phyloP scores from a whole-genome alignment of 2,113 vertebrate genomes.

The Laticauda colubrina region DNA sequence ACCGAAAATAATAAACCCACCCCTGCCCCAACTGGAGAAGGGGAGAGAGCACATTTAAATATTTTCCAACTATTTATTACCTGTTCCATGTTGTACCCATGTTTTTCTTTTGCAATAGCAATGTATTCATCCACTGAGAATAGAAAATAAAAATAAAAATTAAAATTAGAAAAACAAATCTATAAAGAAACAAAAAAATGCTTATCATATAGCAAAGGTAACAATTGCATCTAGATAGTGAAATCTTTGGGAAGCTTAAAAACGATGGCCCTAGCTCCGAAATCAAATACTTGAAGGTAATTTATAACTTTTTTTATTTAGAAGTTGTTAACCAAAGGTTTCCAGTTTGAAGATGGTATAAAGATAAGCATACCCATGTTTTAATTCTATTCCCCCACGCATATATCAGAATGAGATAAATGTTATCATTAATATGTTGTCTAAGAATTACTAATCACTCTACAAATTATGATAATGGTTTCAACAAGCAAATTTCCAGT shows the following conservation, averaged over 20 bases:
- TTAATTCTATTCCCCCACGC: background rate
- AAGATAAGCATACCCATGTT: background rate
- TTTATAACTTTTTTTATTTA: background rate
- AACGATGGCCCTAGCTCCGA: background rate
- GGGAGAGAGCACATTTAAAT: background rate
- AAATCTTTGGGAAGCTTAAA: background rate
- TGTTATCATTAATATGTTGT: background rate
- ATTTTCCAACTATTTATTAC: constrained; percentile 59
- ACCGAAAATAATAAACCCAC: background rate
- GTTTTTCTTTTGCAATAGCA: constrained; percentile 92
- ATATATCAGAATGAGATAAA: background rate
- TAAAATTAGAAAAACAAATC: constrained; percentile 27
- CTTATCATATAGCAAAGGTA: background rate
- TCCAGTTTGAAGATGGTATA: background rate
- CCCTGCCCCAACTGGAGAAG: background rate
- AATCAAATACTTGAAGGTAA: background rate
- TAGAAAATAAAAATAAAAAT: constrained; percentile 40
- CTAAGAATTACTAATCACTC: background rate
- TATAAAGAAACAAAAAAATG: background rate
- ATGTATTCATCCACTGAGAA: constrained; percentile 94
- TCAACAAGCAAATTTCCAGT: background rate
- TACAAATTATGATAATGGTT: background rate
- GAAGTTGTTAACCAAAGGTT: background rate
- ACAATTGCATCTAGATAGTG: background rate
- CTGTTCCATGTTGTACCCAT: constrained; percentile 98